These are phyloP conservation scores for Parus major DNA, from an alignment of 2,113 vertebrate genomes.

Conservation along the genomic window DNA sequence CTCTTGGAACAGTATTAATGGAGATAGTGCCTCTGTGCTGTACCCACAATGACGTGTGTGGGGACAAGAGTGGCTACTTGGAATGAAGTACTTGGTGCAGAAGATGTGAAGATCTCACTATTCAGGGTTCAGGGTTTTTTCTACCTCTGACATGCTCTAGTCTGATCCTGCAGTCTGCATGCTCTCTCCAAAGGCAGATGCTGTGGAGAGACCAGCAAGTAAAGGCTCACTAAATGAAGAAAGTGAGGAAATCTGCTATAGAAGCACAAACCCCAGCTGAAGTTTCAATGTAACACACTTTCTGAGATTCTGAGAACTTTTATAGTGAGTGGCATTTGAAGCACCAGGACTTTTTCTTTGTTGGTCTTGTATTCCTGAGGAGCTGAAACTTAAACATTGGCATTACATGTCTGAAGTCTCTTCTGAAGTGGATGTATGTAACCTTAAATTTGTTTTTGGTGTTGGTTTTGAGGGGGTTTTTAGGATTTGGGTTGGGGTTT, in stretches of 20 bases:
- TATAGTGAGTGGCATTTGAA: not conserved
- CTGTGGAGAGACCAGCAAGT: not conserved
- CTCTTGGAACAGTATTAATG: not conserved
- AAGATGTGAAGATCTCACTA: not conserved
- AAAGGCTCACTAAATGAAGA: not conserved
- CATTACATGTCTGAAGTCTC: not conserved
- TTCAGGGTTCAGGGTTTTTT: not conserved
- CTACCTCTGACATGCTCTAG: not conserved
- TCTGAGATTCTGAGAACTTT: not conserved
- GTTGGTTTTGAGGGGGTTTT: not conserved
- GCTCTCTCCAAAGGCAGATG: not conserved
- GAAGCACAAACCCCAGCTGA: not conserved
- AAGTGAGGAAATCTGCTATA: not conserved
- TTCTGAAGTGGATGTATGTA: not conserved
- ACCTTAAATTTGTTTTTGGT: accelerated
- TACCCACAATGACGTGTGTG: not conserved
- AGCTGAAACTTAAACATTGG: not conserved
- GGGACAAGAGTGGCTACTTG: not conserved
- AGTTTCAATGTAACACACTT: not conserved
- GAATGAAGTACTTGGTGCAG: not conserved
- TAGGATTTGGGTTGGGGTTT: not conserved
- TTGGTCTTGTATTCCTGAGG: not conserved
- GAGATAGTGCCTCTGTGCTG: not conserved
- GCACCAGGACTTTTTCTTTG: not conserved
- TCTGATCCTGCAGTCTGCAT: not conserved